Evolutionary conservation across 1,140 invertebrate genomes (phyloP), one percentile per base, ranked within the genome.

Genomic region (Cydia pomonella): DNA sequence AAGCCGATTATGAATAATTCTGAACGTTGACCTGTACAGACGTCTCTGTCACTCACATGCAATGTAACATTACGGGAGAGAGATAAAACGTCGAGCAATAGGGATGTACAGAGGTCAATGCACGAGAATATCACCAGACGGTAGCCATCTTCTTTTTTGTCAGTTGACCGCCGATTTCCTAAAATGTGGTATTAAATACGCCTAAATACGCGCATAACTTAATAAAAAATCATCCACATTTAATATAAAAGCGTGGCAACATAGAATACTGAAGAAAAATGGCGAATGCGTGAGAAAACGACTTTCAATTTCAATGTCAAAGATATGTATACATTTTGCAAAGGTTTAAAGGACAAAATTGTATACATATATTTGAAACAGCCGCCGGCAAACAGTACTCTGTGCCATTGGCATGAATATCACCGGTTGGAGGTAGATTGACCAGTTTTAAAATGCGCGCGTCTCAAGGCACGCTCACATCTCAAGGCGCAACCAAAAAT

Each of bases 161-260:
- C 33, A 38, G 0, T 38, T 4, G 3, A 10, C 18, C 53, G 21
- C 21, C 53, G 7, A 59, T 59, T 59, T 21, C 53, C 21, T 23
- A 59, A 59, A 23, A 10, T 59, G 53, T 21, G 16, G n/a, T 18
- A 47, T 16, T 16, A 18, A 18, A 53, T 53, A 53, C 50, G 50
- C 50, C 18, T 59, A 50, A 50, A 18, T 18, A 23, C 53, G 53
- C 53, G 53, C 53, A 23, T 23, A 59, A 59, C 53, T 23, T 23
- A 59, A 59, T 23, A 23, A 23, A 59, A 59, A 59, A 12, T 9
- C 47, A n/a, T 50, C 47, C 53, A 59, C 53, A 59, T 21, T 21
- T 59, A 0, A 59, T 18, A 18, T n/a, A 59, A 59, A 59, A 23
- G 53, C 53, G 53, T 59, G 53, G 53, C 53, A 59, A 59, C 53